Evolutionary conservation across 2,888 invertebrate genomes (phyloP).

Genomic region (Bombylius major): DNA sequence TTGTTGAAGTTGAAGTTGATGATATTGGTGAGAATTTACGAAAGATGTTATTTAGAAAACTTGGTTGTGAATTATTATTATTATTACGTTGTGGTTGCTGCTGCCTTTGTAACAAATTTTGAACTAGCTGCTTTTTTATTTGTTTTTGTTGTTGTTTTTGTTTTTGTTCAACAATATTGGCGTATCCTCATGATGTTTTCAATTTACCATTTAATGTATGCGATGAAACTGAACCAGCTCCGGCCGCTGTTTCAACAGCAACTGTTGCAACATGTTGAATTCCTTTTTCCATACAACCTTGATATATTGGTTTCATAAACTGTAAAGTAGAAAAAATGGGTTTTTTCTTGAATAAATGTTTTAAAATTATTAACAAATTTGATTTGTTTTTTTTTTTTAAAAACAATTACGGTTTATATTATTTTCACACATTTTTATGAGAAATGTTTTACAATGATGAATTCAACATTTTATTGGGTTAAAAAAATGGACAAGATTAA

Average conservation of each 20-base stretch:
- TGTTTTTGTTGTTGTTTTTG: conserved; percentile 11
- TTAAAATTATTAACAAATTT: no score
- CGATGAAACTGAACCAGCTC: conserved; percentile 36
- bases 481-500: no score
- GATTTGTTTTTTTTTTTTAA: no score
- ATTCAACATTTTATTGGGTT: no score
- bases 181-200: conserved; percentile 39
- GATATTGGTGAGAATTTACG: neutral
- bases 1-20: neutral
- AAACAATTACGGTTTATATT: no score
- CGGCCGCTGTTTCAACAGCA: conserved; percentile 57
- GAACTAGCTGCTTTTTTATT: neutral
- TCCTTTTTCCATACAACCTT: conserved; percentile 67
- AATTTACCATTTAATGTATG: conserved; percentile 30
- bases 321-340: conserved; percentile 26
- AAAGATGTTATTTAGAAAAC: neutral
- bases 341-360: neutral
- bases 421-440: no score
- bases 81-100: conserved; percentile 2
- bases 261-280: conserved; percentile 69
- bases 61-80: neutral
- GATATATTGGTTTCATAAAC: conserved; percentile 74
- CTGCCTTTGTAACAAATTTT: neutral
- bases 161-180: conserved; percentile 23
- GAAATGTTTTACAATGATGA: no score